Conservation (phyloP, 2,113 vertebrate genomes). For the Oreochromis aureus region DNA sequence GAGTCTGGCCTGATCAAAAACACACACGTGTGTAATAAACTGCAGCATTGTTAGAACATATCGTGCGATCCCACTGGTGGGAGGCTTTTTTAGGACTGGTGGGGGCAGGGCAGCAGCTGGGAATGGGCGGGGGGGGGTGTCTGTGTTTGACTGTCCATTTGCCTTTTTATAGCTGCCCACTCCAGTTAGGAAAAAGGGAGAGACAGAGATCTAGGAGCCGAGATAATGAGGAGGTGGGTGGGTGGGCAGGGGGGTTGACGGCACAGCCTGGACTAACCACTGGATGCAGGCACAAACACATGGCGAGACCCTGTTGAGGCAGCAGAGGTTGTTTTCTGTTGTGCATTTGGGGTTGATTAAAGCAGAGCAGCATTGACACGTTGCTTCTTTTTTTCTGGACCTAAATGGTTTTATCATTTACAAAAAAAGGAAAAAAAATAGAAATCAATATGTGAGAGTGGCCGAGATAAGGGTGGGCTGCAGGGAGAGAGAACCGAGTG, state of each 20-base stretch:
- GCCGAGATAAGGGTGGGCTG: not conserved
- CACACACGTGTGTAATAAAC: conserved; percentile 16
- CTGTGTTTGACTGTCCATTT: conserved; percentile 38
- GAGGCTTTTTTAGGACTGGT: conserved; percentile 36
- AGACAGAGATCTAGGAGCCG: conserved; percentile 2
- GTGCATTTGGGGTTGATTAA: not conserved
- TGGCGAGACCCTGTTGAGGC: not conserved
- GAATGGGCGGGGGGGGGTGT: not conserved
- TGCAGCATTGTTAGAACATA: conserved; percentile 23
- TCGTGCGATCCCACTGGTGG: not conserved
- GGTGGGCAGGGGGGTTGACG: not conserved
- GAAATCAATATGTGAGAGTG: not conserved
- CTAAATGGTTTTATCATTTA: not conserved
- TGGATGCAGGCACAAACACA: not conserved
- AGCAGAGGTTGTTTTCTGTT: not conserved
- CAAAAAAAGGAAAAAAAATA: not conserved
- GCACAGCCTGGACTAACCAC: not conserved
- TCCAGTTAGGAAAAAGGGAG: conserved; percentile 11
- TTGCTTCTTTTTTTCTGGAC: not conserved
- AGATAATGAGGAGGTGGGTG: not conserved
- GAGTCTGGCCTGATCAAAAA: conserved; percentile 18
- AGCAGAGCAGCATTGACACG: not conserved
- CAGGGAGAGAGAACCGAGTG: not conserved
- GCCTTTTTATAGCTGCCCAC: conserved; percentile 53
- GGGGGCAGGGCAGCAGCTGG: conserved; percentile 41